Evolutionary conservation across 2,888 invertebrate species (phyloP), one percentile per base, ranked within the genome.

Genomic region (Drosophila sordidula): DNA sequence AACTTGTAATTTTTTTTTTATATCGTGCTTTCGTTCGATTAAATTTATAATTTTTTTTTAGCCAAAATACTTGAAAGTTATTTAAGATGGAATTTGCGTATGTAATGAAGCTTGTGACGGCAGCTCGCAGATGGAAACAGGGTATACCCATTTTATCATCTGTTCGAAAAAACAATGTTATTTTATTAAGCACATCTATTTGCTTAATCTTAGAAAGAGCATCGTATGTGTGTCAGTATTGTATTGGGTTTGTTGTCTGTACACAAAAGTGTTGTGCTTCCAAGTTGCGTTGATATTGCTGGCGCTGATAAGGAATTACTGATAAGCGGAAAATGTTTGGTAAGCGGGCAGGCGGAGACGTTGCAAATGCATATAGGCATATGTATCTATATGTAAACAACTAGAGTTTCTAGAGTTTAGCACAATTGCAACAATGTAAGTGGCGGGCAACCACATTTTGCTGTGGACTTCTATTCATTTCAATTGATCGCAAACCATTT

Each of bases 281-380:
- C 14, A 14, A 67, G 22, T 63, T 71, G 45, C 52, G 36, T 26
- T 16, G 22, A 42, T 36, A 46, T 38, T n/a, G 26, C 46, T 56
- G 3, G 4, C 9, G 18, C 58, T 49, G 74, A 78, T 63, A 78
- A 73, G 42, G 11, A 54, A 61, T 57, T 65, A 55, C 38, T 68
- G 75, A 75, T 74, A 74, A 78, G 75, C 44, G 12, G 29, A 41
- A 46, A 67, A 54, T 42, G 46, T 59, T 77, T 77, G 68, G 47
- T 59, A 64, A 78, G 61, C 32, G 44, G 38, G 29, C 16, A 42
- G 18, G 5, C 39, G 14, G 26, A 55, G 18, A 29, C 34, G 0
- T 12, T 12, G 12, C 34, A 11, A 56, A 32, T 18, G 38, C 29
- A 69, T 45, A 63, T 9, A 29, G 18, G 18, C 9, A 29, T 2